Evolutionary conservation across 2,113 vertebrate species (phyloP).

Genomic region (Rhynchopsitta pachyrhyncha): DNA sequence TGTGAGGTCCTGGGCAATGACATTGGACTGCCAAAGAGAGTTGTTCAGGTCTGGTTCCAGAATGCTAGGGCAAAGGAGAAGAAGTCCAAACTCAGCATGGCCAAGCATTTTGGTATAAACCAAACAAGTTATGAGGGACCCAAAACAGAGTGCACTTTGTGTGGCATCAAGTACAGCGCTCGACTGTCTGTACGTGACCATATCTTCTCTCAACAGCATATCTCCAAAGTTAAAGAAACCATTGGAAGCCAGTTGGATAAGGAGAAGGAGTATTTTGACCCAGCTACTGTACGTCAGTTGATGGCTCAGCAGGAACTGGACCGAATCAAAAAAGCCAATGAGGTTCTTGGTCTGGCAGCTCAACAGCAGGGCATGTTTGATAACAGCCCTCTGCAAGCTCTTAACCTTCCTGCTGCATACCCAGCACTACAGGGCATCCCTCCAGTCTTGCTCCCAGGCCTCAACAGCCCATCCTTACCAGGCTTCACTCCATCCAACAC

Average conservation of each 20-base stretch:
- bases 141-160: slow-evolving; percentile 98
- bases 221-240: slow-evolving; percentile 98
- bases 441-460: slow-evolving; percentile 93
- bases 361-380: slow-evolving; percentile 96
- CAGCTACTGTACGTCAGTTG: slow-evolving; percentile 96
- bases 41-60: slow-evolving; percentile 99
- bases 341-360: slow-evolving; percentile 93
- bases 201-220: slow-evolving; percentile 99
- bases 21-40: slow-evolving; percentile 99
- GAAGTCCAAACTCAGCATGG: slow-evolving; percentile 99
- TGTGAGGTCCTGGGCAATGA: slow-evolving; percentile 99
- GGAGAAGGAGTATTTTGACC: slow-evolving; percentile 99
- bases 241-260: slow-evolving; percentile 98
- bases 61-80: slow-evolving; percentile 98
- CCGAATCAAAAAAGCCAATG: slow-evolving; percentile 98
- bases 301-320: slow-evolving; percentile 99
- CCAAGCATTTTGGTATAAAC: slow-evolving; percentile 99
- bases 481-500: slow-evolving; percentile 97
- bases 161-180: slow-evolving; percentile 97
- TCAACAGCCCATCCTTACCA: slow-evolving; percentile 94
- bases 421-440: slow-evolving; percentile 95
- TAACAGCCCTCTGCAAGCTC: slow-evolving; percentile 90
- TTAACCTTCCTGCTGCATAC: slow-evolving; percentile 94
- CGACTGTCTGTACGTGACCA: slow-evolving; percentile 98
- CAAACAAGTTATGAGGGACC: slow-evolving; percentile 98